Evolutionary conservation across 2,888 invertebrate genomes (phyloP), one percentile per base, ranked within the genome.

Genomic region (Melipona bicolor): DNA sequence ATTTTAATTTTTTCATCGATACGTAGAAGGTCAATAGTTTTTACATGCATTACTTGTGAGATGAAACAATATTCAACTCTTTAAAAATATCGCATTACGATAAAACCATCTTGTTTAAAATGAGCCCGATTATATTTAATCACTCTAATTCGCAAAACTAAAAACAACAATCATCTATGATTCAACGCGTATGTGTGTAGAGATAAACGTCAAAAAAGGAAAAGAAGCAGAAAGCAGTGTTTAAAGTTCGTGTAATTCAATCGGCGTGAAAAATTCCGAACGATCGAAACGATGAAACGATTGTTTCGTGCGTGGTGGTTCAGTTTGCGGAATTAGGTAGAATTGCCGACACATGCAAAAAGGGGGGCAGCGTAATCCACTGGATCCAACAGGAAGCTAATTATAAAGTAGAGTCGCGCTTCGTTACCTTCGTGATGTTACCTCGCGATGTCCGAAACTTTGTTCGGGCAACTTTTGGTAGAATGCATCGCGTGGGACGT

Each of bases 391-490:
- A 50, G 54, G 50, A 75, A 81, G 68, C 64, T 84, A 85, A 84
- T 85, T 85, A 75, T 81, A 17, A 72, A 62, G 56, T 81, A 70
- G 68, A 65, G 59, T 24, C 52, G 36, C n/a, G 76, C 76, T 65
- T 83, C 71, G 75, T 79, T 84, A 78, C 65, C 65, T 24, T 49
- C 24, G 52, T 50, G 36, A 50, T 54, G 62, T 79, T 84, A 69
- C 64, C 68, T n/a, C 43, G 56, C 76, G 50, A 59, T 67, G 77
- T 70, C 73, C 73, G 43, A 79, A 82, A 84, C 83, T 82, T 65
- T 65, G 52, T 24, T 49, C 64, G 13, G 4, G 1, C n/a, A 71
- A 65, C 70, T 70, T 59, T 52, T 19, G 19, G 21, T 21, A 27
- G n/a, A 36, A 36, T 59, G n/a, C 27, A 54, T 59, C 50, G 43